These are phyloP conservation scores for Copidosoma floridanum DNA, from an alignment of 1,140 invertebrate species.

Conservation along the genomic window DNA sequence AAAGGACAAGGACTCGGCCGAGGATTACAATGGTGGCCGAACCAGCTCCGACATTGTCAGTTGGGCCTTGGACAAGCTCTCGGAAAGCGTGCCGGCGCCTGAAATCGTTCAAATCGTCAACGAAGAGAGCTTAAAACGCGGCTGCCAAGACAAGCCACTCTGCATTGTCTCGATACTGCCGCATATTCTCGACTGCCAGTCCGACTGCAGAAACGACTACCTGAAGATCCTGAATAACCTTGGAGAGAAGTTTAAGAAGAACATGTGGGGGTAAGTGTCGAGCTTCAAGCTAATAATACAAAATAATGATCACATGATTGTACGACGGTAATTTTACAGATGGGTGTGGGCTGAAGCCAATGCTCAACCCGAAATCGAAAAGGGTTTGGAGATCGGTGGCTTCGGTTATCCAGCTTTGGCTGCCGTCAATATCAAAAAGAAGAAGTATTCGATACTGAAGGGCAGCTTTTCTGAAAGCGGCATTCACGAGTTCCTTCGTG, in stretches of 20 bases:
- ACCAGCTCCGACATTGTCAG: constrained; percentile 86
- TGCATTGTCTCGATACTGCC: constrained; percentile 94
- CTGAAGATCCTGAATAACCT: constrained; percentile 72
- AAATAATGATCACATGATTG: background rate
- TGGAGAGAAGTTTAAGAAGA: constrained; percentile 92
- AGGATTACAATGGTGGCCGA: constrained; percentile 88
- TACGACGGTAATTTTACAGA: constrained; percentile 58
- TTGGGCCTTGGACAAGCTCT: constrained; percentile 84
- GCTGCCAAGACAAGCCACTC: constrained; percentile 82
- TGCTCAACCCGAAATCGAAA: constrained; percentile 80
- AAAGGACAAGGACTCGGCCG: constrained; percentile 68
- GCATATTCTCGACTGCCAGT: constrained; percentile 96
- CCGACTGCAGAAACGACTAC: constrained; percentile 90
- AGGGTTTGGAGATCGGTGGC: constrained; percentile 88
- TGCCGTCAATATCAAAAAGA: constrained; percentile 94
- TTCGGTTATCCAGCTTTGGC: constrained; percentile 93
- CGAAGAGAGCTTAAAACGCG: constrained; percentile 66
- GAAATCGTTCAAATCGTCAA: constrained; percentile 71
- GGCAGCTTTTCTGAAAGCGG: constrained; percentile 94
- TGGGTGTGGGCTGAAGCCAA: constrained; percentile 96
- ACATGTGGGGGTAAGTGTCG: constrained; percentile 85
- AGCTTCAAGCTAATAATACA: too few species aligned
- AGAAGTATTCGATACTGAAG: constrained; percentile 91
- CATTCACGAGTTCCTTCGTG: constrained; percentile 92
- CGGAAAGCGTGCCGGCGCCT: constrained; percentile 85